phyloP scores from a whole-genome alignment of 2,113 vertebrate species.

The Passer domesticus region DNA sequence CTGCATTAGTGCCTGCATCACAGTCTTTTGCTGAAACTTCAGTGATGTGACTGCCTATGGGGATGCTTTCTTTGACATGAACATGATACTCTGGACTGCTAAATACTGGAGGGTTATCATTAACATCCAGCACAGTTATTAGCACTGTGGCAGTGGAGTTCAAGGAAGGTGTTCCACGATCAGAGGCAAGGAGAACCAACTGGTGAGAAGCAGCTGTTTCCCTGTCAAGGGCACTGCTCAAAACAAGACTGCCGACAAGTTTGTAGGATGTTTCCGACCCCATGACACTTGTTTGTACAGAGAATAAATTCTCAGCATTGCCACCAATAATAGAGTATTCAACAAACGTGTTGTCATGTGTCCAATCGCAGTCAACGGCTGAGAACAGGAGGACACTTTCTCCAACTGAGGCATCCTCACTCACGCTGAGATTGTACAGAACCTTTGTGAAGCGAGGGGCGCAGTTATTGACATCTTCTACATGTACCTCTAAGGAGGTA shows the following conservation, averaged over 20 bases:
- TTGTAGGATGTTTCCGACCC: constrained; percentile 61
- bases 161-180: constrained; percentile 77
- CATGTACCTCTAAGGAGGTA: constrained; percentile 74
- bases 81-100: constrained; percentile 74
- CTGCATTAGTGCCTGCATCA: constrained; percentile 79
- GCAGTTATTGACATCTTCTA: constrained; percentile 82
- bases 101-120: constrained; percentile 88
- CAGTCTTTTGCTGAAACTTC: constrained; percentile 81
- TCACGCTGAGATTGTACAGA: constrained; percentile 78
- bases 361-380: constrained; percentile 81
- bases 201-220: constrained; percentile 75
- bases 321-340: constrained; percentile 83
- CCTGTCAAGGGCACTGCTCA: constrained; percentile 81
- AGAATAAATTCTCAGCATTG: constrained; percentile 81
- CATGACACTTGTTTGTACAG: constrained; percentile 72
- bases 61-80: constrained; percentile 81
- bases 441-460: constrained; percentile 79
- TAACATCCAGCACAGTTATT: constrained; percentile 85
- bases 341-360: constrained; percentile 73
- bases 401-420: constrained; percentile 78
- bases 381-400: constrained; percentile 78
- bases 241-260: constrained; percentile 77
- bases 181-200: constrained; percentile 82
- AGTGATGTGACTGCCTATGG: constrained; percentile 74
- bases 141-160: constrained; percentile 78